A percentile compares a stretch with the other conserved stretches of the same genome.
These are phyloP conservation scores for Aptenodytes patagonicus DNA, from an alignment of 2,113 vertebrate genomes.

Conservation along the genomic window DNA sequence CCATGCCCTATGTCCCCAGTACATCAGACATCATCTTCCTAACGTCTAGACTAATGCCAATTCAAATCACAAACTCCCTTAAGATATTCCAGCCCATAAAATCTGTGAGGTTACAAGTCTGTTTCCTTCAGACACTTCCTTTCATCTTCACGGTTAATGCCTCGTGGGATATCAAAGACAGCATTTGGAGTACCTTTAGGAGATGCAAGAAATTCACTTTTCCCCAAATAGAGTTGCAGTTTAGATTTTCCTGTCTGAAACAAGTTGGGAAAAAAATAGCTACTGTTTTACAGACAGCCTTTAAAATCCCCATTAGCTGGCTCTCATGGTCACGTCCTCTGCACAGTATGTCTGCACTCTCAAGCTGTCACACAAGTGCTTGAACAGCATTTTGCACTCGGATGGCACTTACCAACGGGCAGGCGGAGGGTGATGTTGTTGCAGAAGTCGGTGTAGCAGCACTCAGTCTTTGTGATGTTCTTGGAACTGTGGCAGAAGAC, in stretches of 20 bases:
- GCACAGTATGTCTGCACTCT: accelerated
- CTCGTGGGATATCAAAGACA: accelerated
- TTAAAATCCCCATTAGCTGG: accelerated
- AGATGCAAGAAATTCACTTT: background rate
- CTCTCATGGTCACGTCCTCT: accelerated
- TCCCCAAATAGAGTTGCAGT: background rate
- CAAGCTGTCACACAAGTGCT: background rate
- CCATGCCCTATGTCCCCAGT: background rate
- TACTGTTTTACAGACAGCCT: background rate
- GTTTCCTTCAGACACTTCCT: background rate
- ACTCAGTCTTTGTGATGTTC: slow-evolving; percentile 90
- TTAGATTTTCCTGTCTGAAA: background rate
- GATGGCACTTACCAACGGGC: slow-evolving; percentile 74
- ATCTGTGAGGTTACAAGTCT: background rate
- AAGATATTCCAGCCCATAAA: background rate
- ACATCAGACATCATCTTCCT: background rate
- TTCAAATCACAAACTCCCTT: background rate
- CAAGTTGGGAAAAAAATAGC: accelerated
- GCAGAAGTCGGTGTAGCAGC: slow-evolving; percentile 97
- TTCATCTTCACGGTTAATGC: background rate
- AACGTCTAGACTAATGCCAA: background rate
- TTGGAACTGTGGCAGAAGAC: slow-evolving; percentile 93
- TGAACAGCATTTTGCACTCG: accelerated
- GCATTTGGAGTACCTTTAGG: accelerated
- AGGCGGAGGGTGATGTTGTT: slow-evolving; percentile 92